phyloP scores from a whole-genome alignment of 2,797 vertebrate genomes.

The Tokudaia muenninki region DNA sequence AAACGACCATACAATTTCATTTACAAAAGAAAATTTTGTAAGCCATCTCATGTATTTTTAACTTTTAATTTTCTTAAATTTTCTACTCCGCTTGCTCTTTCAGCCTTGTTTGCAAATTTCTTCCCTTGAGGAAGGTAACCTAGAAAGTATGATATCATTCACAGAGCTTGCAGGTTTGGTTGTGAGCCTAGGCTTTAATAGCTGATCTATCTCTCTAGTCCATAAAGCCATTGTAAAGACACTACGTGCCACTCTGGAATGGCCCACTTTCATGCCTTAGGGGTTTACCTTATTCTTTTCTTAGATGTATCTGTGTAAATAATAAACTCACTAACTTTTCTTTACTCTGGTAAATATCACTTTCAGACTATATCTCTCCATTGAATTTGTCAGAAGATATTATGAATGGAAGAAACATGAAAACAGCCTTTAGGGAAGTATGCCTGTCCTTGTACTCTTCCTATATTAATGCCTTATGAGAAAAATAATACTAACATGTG shows the following conservation, averaged over 20 bases:
- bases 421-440: neutral
- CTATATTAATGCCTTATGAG: neutral
- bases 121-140: neutral
- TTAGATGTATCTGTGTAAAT: neutral
- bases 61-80: conserved; percentile 15
- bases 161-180: neutral
- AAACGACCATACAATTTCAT: neutral
- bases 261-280: neutral
- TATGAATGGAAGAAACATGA: neutral
- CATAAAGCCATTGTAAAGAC: neutral
- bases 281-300: neutral
- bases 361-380: neutral
- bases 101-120: neutral
- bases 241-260: neutral
- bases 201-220: neutral
- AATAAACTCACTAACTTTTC: neutral
- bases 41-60: neutral
- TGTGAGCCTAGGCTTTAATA: neutral
- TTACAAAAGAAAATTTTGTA: neutral
- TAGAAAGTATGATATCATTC: neutral
- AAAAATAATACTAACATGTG: no score
- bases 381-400: neutral
- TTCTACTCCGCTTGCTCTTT: neutral
- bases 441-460: neutral
- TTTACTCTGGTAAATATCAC: neutral